These are phyloP conservation scores for Aurelia sp. DNA, from an alignment of 30 jellyfish, hydroid and myxozoan genomes.

Conservation along the genomic window DNA sequence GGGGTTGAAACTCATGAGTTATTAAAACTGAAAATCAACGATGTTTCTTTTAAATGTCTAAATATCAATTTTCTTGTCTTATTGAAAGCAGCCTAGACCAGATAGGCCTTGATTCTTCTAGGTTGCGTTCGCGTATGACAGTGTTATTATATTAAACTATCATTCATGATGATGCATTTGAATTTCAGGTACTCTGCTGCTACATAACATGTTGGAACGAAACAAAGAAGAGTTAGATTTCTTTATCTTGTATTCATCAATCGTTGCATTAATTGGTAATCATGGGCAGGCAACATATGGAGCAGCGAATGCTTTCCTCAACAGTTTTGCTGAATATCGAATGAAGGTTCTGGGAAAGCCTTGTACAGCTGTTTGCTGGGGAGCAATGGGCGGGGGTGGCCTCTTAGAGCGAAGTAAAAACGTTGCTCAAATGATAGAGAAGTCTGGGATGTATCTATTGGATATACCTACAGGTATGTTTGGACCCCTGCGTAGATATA, in stretches of 20 bases:
- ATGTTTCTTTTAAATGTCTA: too few relatives aligned
- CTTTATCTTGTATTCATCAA: conserved; percentile 63
- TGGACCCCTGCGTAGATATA: too few relatives aligned
- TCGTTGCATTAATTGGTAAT: conserved; percentile 54
- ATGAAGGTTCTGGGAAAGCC: conserved; percentile 35
- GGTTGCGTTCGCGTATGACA: too few relatives aligned
- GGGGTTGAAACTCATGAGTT: too few relatives aligned
- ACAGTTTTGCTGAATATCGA: conserved; percentile 72
- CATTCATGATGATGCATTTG: too few relatives aligned
- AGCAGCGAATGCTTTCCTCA: conserved; percentile 66
- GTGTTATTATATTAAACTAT: too few relatives aligned
- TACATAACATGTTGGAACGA: conserved; percentile 54
- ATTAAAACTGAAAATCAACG: too few relatives aligned
- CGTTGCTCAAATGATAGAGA: conserved; percentile 39
- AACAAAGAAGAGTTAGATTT: conserved; percentile 42
- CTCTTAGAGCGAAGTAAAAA: conserved; percentile 35
- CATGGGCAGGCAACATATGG: conserved; percentile 63
- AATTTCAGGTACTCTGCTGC: conserved; percentile 50
- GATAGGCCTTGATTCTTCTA: too few relatives aligned
- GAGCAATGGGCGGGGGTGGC: conserved; percentile 85
- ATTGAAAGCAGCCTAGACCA: too few relatives aligned
- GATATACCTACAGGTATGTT: conserved; percentile 48
- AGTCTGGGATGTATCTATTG: conserved; percentile 44
- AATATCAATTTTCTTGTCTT: too few relatives aligned
- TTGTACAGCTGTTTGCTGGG: conserved; percentile 73